phyloP scores from a whole-genome alignment of 2,888 invertebrate species.

The Ichneumoninae sp. region DNA sequence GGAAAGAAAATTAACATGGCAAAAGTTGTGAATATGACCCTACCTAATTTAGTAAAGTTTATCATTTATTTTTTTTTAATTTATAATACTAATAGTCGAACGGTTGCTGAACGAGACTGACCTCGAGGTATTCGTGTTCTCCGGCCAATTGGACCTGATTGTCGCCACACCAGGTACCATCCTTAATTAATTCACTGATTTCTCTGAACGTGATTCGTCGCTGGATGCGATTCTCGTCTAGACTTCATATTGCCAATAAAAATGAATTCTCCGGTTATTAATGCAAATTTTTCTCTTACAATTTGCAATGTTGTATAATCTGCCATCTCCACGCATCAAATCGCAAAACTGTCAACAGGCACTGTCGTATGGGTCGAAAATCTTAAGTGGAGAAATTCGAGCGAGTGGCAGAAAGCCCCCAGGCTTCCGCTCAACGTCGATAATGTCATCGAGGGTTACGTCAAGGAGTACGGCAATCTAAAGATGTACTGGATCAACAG shows the following conservation, averaged over 20 bases:
- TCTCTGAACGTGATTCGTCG: slow-evolving; percentile 56
- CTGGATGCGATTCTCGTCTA: not conserved
- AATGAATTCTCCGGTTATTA: slow-evolving; percentile 4
- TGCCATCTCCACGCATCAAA: not conserved
- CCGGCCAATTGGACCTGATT: slow-evolving; percentile 93
- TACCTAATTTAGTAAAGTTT: too few relatives aligned
- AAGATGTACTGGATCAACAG: slow-evolving; percentile 91
- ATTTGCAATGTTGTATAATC: not conserved
- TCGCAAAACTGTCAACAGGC: slow-evolving; percentile 83
- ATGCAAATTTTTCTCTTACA: not conserved
- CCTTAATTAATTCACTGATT: slow-evolving; percentile 39
- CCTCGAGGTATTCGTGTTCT: slow-evolving; percentile 89
- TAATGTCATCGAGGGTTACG: slow-evolving; percentile 89
- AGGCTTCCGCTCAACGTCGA: slow-evolving; percentile 87
- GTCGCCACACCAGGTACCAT: slow-evolving; percentile 91
- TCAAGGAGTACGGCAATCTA: slow-evolving; percentile 89
- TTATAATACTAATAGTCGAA: slow-evolving; percentile 85
- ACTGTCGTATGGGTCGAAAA: slow-evolving; percentile 91
- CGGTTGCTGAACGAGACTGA: slow-evolving; percentile 88
- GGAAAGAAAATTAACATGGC: slow-evolving; percentile 7
- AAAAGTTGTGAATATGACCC: not conserved
- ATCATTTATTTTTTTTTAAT: too few relatives aligned
- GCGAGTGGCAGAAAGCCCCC: slow-evolving; percentile 86
- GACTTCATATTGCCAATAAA: not conserved
- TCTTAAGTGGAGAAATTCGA: slow-evolving; percentile 88